Conservation (phyloP, 1,140 invertebrate genomes). For the Lasioglossum albipes region DNA sequence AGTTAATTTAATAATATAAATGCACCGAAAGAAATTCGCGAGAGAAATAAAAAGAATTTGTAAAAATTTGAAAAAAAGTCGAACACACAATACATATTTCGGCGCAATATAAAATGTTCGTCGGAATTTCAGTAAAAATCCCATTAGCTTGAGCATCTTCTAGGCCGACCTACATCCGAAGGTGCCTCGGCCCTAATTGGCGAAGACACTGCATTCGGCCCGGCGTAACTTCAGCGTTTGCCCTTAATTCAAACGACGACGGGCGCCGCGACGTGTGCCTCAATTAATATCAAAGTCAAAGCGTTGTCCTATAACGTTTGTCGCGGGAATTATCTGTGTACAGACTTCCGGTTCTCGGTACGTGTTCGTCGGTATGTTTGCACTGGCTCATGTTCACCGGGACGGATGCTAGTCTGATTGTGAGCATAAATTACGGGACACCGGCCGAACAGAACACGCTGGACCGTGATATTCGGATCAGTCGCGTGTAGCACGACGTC, state of each 20-base stretch:
- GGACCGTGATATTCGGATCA: slow-evolving; percentile 40
- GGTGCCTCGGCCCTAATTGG: neutral
- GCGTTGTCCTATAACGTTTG: slow-evolving; percentile 11
- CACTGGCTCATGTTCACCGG: slow-evolving; percentile 10
- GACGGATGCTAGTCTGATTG: slow-evolving; percentile 38
- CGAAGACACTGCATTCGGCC: neutral
- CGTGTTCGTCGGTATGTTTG: slow-evolving; percentile 17
- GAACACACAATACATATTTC: no score
- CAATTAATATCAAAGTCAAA: slow-evolving; percentile 29
- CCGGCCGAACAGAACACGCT: slow-evolving; percentile 40
- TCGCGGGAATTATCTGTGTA: neutral
- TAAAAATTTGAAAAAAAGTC: no score
- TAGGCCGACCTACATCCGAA: no score
- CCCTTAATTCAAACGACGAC: neutral
- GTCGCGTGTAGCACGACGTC: slow-evolving; percentile 26
- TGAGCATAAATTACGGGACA: slow-evolving; percentile 56
- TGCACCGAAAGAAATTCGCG: no score
- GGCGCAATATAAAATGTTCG: no score
- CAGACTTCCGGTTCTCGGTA: neutral
- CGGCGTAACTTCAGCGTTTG: neutral
- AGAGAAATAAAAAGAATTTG: no score
- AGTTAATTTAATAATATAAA: no score
- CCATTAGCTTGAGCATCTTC: no score
- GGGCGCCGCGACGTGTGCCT: neutral
- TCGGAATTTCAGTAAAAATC: no score